A percentile compares a stretch with the other conserved stretches of the same genome.
Conservation (phyloP, 2,797 vertebrate genomes). For the Lutjanus argentimaculatus region DNA sequence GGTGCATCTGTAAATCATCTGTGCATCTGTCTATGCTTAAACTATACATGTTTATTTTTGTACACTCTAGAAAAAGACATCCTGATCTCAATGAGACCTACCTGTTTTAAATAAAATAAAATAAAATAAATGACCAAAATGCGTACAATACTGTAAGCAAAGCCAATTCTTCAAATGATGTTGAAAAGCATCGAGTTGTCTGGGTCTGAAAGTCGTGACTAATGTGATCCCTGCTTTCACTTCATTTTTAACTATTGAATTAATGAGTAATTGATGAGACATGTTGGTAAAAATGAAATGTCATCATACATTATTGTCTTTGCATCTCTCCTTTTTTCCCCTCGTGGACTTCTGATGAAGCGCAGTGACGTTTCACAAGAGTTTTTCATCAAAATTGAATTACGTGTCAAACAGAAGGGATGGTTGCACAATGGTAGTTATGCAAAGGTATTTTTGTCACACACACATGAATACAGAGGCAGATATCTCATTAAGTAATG, state of each 20-base stretch:
- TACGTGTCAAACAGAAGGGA: neutral
- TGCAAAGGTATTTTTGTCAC: neutral
- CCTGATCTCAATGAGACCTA: too few relatives aligned
- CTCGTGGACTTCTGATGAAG: neutral
- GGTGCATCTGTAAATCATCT: too few relatives aligned
- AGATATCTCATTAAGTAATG: neutral
- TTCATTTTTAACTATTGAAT: neutral
- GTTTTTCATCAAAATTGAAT: slow-evolving; percentile 3
- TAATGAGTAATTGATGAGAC: neutral
- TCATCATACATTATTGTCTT: neutral
- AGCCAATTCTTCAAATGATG: neutral
- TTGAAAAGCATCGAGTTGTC: neutral
- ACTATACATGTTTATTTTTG: too few relatives aligned
- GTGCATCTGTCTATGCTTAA: too few relatives aligned
- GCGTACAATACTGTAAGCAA: neutral
- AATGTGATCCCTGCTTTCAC: neutral
- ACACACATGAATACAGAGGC: neutral
- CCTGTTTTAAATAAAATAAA: too few relatives aligned
- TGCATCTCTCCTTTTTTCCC: too few relatives aligned
- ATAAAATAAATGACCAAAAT: too few relatives aligned
- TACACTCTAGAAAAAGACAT: too few relatives aligned
- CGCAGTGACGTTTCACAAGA: neutral
- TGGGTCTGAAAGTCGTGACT: neutral
- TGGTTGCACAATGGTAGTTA: neutral
- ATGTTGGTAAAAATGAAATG: neutral